A percentile compares a stretch with the other conserved stretches of the same genome.
These are phyloP conservation scores for Apeira syringaria DNA, from an alignment of 2,888 invertebrate species.

Conservation along the genomic window DNA sequence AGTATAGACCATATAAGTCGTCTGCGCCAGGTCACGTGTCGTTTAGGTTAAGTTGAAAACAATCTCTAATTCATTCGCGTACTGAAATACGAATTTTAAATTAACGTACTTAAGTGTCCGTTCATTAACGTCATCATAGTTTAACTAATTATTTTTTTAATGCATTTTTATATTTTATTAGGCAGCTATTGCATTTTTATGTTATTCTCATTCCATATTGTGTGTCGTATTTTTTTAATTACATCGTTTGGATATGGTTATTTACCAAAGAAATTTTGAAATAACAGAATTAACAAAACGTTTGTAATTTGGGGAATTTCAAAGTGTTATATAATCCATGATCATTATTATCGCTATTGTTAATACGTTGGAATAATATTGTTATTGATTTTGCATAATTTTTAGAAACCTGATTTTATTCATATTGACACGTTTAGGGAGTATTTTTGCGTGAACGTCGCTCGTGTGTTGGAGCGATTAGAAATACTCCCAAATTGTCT, in stretches of 20 bases:
- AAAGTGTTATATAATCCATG: constrained; percentile 45
- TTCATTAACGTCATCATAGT: constrained; percentile 51
- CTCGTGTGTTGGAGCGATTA: constrained; percentile 42
- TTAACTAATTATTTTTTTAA: constrained; percentile 74
- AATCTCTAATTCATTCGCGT: constrained; percentile 59
- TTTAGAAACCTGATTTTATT: constrained; percentile 60
- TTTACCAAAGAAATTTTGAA: constrained; percentile 76
- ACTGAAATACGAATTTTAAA: constrained; percentile 70
- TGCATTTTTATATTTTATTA: constrained; percentile 70
- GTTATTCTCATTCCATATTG: constrained; percentile 69
- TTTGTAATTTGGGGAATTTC: constrained; percentile 50
- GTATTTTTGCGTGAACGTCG: constrained; percentile 62
- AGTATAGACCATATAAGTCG: too few relatives aligned
- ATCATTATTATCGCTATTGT: constrained; percentile 67
- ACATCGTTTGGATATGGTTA: constrained; percentile 62
- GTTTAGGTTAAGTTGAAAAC: constrained; percentile 67
- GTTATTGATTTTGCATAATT: constrained; percentile 76
- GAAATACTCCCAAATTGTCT: constrained; percentile 73
- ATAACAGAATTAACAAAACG: constrained; percentile 55
- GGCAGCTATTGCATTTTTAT: constrained; percentile 74
- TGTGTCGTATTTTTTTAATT: constrained; percentile 53
- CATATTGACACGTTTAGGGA: constrained; percentile 61
- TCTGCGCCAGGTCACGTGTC: constrained; percentile 68
- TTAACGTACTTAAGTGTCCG: constrained; percentile 73
- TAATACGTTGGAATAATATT: constrained; percentile 62